Conservation (phyloP, 2,888 invertebrate species). For the Hermaeophaga mercurialis region DNA sequence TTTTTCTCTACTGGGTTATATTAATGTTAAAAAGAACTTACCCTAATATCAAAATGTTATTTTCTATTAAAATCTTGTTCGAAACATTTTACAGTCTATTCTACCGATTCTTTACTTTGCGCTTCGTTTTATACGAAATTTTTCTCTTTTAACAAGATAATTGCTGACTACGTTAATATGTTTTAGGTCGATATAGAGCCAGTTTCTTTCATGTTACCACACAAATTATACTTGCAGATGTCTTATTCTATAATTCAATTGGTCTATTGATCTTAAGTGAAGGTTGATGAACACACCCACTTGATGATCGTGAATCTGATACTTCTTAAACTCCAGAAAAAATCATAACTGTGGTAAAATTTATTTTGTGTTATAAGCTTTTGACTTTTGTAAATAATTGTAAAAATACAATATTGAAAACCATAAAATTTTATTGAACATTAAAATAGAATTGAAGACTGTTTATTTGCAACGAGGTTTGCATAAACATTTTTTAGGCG, state of each 20-base stretch:
- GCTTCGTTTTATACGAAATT: too few species aligned
- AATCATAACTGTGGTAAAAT: too few species aligned
- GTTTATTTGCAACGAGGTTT: neutral
- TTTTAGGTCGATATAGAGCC: neutral
- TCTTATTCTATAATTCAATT: neutral
- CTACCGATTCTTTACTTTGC: too few species aligned
- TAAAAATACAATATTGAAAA: too few species aligned
- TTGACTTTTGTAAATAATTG: too few species aligned
- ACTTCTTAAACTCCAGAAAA: too few species aligned
- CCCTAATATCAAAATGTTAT: too few species aligned
- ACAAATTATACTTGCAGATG: neutral
- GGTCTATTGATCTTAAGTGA: neutral
- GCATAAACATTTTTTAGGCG: neutral
- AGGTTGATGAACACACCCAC: neutral
- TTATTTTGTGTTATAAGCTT: too few species aligned
- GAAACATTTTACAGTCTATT: too few species aligned
- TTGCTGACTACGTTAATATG: neutral
- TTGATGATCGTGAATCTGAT: neutral
- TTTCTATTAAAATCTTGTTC: too few species aligned
- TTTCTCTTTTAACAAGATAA: neutral
- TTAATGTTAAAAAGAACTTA: too few species aligned
- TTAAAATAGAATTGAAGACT: constrained; percentile 3
- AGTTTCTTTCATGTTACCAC: neutral
- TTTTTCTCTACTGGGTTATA: too few species aligned
- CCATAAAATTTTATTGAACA: constrained; percentile 15